These are phyloP conservation scores for Tonatia bakeri DNA, from an alignment of 2,113 vertebrate genomes.

Conservation along the genomic window DNA sequence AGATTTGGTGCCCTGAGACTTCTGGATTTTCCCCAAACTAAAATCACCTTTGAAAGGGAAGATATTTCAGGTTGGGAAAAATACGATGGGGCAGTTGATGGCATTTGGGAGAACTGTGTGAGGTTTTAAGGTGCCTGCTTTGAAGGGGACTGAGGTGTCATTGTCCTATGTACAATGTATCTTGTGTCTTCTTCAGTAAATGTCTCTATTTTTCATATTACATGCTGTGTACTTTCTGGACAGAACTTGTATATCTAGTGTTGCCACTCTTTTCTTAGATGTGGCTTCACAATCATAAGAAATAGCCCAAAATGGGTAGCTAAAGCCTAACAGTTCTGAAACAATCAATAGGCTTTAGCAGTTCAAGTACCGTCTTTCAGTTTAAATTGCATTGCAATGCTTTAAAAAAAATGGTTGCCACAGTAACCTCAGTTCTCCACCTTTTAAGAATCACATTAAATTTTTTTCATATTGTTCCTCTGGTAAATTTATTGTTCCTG, in stretches of 20 bases:
- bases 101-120: too few species aligned
- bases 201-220: too few species aligned
- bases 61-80: too few species aligned
- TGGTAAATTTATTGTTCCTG: slow-evolving; percentile 36
- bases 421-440: neutral
- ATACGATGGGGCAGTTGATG: too few species aligned
- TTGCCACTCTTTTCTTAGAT: slow-evolving; percentile 3
- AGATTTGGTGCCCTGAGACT: too few species aligned
- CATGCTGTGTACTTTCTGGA: too few species aligned
- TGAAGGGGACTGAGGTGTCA: too few species aligned
- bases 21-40: too few species aligned
- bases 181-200: too few species aligned
- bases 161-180: too few species aligned
- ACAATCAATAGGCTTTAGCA: slow-evolving; percentile 14
- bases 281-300: slow-evolving; percentile 4
- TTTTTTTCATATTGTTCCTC: neutral
- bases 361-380: slow-evolving; percentile 30
- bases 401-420: slow-evolving; percentile 30
- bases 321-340: slow-evolving; percentile 31
- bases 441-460: neutral
- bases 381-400: slow-evolving; percentile 4
- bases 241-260: neutral
- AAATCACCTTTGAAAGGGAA: too few species aligned
- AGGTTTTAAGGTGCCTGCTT: too few species aligned
- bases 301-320: neutral